phyloP scores from a whole-genome alignment of 2,888 invertebrate species.

The Amphipyra berbera region DNA sequence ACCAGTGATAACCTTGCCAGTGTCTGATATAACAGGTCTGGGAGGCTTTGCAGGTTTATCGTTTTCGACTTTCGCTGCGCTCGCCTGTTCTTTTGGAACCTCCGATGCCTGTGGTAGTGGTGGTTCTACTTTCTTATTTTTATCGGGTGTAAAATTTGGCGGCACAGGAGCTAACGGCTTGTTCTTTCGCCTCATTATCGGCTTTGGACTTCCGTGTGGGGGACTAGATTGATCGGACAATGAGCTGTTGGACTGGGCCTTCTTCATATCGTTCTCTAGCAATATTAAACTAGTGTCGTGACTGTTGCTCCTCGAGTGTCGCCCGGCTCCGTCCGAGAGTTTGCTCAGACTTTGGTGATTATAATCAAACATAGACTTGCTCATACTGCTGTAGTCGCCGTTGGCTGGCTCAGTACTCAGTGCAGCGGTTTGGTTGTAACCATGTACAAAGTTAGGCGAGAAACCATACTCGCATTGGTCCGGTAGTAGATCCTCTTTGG shows the following conservation, averaged over 20 bases:
- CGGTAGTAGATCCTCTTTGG: conserved; percentile 89
- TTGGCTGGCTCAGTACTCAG: conserved; percentile 81
- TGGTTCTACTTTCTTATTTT: conserved; percentile 75
- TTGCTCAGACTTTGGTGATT: conserved; percentile 63
- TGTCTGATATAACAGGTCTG: conserved; percentile 88
- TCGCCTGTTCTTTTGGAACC: conserved; percentile 60
- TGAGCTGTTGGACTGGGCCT: conserved; percentile 92
- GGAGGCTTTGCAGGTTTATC: conserved; percentile 92
- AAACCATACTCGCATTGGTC: conserved; percentile 87
- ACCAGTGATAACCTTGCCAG: conserved; percentile 85
- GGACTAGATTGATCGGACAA: conserved; percentile 92
- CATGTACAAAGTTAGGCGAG: conserved; percentile 78
- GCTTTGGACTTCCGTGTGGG: conserved; percentile 93
- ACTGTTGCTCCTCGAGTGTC: conserved; percentile 90
- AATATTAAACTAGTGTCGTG: conserved; percentile 90
- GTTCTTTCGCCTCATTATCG: conserved; percentile 92
- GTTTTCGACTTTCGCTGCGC: conserved; percentile 72
- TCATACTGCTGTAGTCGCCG: conserved; percentile 83
- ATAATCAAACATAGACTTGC: conserved; percentile 83
- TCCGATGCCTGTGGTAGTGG: conserved; percentile 62
- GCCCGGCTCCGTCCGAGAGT: conserved; percentile 68
- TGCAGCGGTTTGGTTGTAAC: conserved; percentile 82
- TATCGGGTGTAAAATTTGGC: conserved; percentile 90
- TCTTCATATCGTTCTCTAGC: conserved; percentile 86
- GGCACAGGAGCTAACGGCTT: conserved; percentile 93